Percentiles rank a stretch among this genome's conserved stretches.
Conservation (phyloP, 2,113 vertebrate species). For the Nannospalax galili region DNA sequence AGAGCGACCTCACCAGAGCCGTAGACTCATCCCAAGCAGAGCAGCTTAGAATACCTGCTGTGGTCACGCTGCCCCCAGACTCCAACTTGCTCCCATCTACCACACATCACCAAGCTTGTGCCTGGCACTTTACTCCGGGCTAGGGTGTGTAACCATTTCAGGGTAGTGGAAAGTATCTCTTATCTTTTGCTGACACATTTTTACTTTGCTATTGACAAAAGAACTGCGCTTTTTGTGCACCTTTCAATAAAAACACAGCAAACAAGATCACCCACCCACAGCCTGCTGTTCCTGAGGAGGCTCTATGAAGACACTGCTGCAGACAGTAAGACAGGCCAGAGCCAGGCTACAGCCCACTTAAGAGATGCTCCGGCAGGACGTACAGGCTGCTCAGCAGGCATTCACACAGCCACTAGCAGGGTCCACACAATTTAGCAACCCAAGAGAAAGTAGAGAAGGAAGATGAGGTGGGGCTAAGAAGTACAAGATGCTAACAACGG, state of each 20-base stretch:
- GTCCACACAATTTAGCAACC: background rate
- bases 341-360: background rate
- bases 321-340: background rate
- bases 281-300: background rate
- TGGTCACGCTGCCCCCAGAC: background rate
- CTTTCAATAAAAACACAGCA: background rate
- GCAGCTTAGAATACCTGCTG: too few species aligned
- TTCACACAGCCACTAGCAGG: rapidly evolving
- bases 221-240: rapidly evolving
- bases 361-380: background rate
- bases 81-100: background rate
- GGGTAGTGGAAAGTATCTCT: rapidly evolving
- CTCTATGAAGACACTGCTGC: background rate
- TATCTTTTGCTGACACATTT: rapidly evolving
- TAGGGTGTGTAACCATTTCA: rapidly evolving
- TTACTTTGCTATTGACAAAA: background rate
- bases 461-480: background rate
- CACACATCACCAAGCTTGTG: background rate
- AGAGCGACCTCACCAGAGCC: background rate
- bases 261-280: rapidly evolving
- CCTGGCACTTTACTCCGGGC: too few species aligned
- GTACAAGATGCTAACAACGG: rapidly evolving
- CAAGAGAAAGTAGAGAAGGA: too few species aligned
- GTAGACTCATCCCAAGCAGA: background rate
- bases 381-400: background rate